phyloP scores from a whole-genome alignment of 1,140 invertebrate species.

The Anoplophora glabripennis region DNA sequence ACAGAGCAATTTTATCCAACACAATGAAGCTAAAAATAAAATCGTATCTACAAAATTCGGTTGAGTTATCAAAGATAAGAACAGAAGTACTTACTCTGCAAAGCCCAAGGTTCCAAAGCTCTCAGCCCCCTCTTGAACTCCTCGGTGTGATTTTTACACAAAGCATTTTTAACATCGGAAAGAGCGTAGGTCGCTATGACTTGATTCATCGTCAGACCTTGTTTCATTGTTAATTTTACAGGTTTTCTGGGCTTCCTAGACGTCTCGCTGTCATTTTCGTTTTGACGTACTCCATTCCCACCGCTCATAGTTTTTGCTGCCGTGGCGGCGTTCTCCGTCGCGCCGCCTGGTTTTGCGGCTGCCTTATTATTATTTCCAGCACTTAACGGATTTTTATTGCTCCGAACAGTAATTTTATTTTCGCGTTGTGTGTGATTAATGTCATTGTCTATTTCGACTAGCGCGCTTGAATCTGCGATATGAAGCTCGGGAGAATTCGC shows the following conservation, averaged over 20 bases:
- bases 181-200: slow-evolving; percentile 32
- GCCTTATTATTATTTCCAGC: not conserved
- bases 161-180: slow-evolving; percentile 24
- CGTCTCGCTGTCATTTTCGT: not conserved
- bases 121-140: slow-evolving; percentile 33
- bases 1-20: no score
- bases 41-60: no score
- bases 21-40: no score
- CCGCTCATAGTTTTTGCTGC: not conserved
- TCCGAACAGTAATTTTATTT: not conserved
- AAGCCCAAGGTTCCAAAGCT: slow-evolving; percentile 38
- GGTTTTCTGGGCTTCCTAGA: slow-evolving; percentile 13
- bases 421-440: not conserved
- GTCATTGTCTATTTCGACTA: not conserved
- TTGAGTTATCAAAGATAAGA: not conserved
- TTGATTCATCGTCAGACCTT: slow-evolving; percentile 39
- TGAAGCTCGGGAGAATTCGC: not conserved
- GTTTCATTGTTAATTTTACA: slow-evolving; percentile 37
- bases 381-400: not conserved
- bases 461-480: not conserved
- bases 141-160: slow-evolving; percentile 32
- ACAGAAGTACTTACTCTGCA: slow-evolving; percentile 31
- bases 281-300: no score
- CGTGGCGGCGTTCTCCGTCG: no score
- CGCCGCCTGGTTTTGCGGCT: not conserved